Evolutionary conservation across 1,140 invertebrate genomes (phyloP), one percentile per base, ranked within the genome.

Genomic region (Telenomus remus): DNA sequence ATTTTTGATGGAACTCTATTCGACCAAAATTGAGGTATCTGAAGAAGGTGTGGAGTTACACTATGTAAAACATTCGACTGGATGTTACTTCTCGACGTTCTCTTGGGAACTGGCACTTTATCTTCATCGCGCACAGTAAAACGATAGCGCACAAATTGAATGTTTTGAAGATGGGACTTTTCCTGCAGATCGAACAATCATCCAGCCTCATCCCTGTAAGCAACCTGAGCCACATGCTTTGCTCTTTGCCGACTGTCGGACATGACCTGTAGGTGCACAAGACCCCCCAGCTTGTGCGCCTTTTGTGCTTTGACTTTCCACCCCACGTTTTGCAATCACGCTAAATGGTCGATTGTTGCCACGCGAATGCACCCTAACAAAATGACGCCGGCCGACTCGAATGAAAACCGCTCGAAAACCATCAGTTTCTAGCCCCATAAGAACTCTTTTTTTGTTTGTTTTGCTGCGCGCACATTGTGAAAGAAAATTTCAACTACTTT

Each of bases 71-170:
- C 71, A 70, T 73, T 69, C 68, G 56, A 74, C 68, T 44, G 56
- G 47, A 59, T 63, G 76, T 72, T 72, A 61, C 64, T 76, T 57
- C 50, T 14, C 16, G 42, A 9, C 37, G 34, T 27, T 61, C 53
- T 63, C 59, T 39, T 48, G 35, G 16, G 59, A 64, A 74, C 68
- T 61, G 49, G 48, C 72, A 66, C 57, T 82, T 78, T 77, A 81
- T 78, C 76, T 61, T 64, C 43, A 73, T 71, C 81, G 84, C 84
- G 80, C 82, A 86, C 85, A 57, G 84, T 81, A 85, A 86, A 78
- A 60, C 70, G 84, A 86, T 84, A 87, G 79, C 73, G 76, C 35
- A 73, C 74, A 83, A 85, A 85, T 86, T 83, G 83, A 85, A 86
- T 86, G 81, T 85, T 82, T 82, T 71, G 42, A 59, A 70, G 57